Evolutionary conservation across 1,140 invertebrate species (phyloP), one percentile per base, ranked within the genome.

Genomic region (Hirudo medicinalis): DNA sequence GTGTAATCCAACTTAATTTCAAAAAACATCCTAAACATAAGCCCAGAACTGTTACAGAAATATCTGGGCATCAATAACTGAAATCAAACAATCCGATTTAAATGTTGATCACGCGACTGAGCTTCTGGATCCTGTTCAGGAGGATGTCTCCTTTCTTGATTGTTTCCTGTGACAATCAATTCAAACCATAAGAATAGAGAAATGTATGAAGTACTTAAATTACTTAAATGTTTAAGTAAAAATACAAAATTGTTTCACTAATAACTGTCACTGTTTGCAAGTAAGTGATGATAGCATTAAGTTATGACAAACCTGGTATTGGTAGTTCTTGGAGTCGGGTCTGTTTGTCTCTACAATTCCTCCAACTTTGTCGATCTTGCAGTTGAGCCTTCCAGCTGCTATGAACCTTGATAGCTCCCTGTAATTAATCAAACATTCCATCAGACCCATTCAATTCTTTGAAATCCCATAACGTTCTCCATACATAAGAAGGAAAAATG

Each of bases 101-200:
- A 86, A 97, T 95, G 84, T 98, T 98, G 81, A 99, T 99, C 76
- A 99, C 95, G 79, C 95, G 88, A 76, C 94, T 97, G 40, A 99
- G 85, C 84, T 99, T 99, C 83, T 99, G 97, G 75, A 99, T 91
- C 78, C 96, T 86, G 81, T 99, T 99, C 54, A 99, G 86, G 5
- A 99, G 85, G 70, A 98, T 86, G 84, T 99, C 97, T 13, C 97
- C 97, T 83, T 99, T 93, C 79, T 97, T 97, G 71, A 98, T 94
- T 76, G 92, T 94, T 8, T 92, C 82, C 80, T 82, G 75, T 32
- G 27, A 71, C 8, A 29, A n/a, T 19, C 32, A 71, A 63, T 36
- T 55, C 22, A 25, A 71, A 66, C 32, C 60, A 29, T 27, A 20
- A 72, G 19, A 22, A 69, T 68, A 32, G 11, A 49, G 43, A 49